phyloP scores from a whole-genome alignment of 2,113 vertebrate genomes.

The Platysteira castanea region DNA sequence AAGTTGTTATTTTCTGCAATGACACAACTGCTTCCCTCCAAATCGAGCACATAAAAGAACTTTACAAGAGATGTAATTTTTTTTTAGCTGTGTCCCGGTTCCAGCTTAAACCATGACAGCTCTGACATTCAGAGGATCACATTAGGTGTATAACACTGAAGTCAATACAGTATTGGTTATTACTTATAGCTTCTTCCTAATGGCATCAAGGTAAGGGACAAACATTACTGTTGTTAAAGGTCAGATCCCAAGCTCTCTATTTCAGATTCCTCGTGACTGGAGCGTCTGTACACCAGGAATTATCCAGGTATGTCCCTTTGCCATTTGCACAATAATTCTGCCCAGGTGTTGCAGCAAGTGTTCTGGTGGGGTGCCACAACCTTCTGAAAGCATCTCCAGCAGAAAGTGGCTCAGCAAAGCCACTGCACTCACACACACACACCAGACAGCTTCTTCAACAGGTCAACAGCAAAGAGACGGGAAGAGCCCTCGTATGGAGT shows the following conservation, averaged over 20 bases:
- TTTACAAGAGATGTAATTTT: background rate
- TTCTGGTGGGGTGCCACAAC: too few relatives aligned
- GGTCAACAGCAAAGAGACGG: too few relatives aligned
- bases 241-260: background rate
- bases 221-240: background rate
- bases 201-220: background rate
- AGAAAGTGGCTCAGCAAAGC: too few relatives aligned
- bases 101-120: background rate
- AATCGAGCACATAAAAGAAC: background rate
- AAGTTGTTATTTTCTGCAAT: conserved; percentile 11
- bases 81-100: background rate
- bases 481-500: too few relatives aligned
- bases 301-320: background rate
- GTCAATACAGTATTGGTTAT: background rate
- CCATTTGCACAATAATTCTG: background rate
- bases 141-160: background rate
- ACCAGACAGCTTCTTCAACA: too few relatives aligned
- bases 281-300: background rate
- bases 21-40: conserved; percentile 2
- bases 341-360: background rate
- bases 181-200: background rate
- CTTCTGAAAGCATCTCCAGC: too few relatives aligned
- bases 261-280: background rate
- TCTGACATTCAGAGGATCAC: background rate
- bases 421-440: too few relatives aligned